Evolutionary conservation across 2,113 vertebrate species (phyloP).

Genomic region (Phalacrocorax carbo): DNA sequence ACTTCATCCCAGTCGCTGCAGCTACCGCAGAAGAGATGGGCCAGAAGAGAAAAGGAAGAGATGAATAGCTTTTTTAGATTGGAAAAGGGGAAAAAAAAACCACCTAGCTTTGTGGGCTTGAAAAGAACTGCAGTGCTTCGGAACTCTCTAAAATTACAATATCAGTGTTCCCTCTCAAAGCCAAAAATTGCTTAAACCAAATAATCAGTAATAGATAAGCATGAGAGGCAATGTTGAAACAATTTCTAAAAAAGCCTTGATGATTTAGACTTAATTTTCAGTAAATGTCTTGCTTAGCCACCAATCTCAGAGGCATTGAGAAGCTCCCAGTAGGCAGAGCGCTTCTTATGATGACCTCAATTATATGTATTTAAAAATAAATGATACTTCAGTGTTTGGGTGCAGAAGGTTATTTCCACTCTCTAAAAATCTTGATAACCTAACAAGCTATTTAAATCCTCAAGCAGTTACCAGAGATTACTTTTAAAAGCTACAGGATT

Average conservation of each 20-base stretch:
- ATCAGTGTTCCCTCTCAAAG: neutral
- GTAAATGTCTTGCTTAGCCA: neutral
- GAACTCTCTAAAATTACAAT: neutral
- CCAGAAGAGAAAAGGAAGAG: neutral
- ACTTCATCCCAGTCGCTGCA: neutral
- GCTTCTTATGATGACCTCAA: neutral
- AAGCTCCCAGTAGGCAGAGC: neutral
- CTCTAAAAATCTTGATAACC: neutral
- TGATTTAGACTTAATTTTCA: neutral
- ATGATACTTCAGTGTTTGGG: neutral
- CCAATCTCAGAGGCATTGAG: neutral
- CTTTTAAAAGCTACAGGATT: neutral
- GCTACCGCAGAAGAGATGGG: neutral
- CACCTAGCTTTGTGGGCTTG: neutral
- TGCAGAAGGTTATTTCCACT: neutral
- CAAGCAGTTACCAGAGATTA: neutral
- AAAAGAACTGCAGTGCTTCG: neutral
- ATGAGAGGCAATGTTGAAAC: neutral
- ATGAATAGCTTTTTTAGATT: neutral
- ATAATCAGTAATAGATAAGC: neutral
- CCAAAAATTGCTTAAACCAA: neutral
- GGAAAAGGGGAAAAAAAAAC: neutral
- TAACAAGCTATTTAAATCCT: neutral
- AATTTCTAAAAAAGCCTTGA: neutral
- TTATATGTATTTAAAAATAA: slow-evolving; percentile 1